These are phyloP conservation scores for Patella depressa DNA, from an alignment of 2,888 invertebrate genomes.

Conservation along the genomic window DNA sequence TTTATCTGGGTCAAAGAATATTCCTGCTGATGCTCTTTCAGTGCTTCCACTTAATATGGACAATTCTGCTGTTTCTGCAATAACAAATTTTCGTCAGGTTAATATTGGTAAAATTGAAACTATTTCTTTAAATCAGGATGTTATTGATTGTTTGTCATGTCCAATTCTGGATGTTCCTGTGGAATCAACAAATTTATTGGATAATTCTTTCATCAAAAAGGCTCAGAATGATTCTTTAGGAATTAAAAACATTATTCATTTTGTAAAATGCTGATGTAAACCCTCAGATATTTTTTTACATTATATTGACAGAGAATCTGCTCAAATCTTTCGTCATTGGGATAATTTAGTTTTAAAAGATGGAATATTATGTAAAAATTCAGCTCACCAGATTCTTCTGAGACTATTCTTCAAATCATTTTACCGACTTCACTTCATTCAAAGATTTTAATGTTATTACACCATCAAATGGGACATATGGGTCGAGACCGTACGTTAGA, in stretches of 20 bases:
- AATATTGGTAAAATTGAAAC: not conserved
- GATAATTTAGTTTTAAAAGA: not conserved
- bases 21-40: constrained; percentile 42
- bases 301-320: not conserved
- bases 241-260: too few species aligned
- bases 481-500: constrained; percentile 28
- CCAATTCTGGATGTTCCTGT: too few species aligned
- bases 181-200: too few species aligned
- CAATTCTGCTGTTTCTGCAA: not conserved
- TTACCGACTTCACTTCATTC: constrained; percentile 16
- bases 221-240: too few species aligned
- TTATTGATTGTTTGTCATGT: not conserved
- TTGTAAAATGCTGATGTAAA: constrained; percentile 8
- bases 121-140: not conserved
- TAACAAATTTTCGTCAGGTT: constrained; percentile 14
- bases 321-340: constrained; percentile 21
- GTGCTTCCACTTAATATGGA: constrained; percentile 20
- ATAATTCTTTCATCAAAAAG: too few species aligned
- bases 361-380: not conserved
- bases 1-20: constrained; percentile 10
- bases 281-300: not conserved
- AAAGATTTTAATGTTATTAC: constrained; percentile 20
- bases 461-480: constrained; percentile 31
- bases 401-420: constrained; percentile 1
- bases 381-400: too few species aligned